phyloP scores from a whole-genome alignment of 2,888 invertebrate genomes.

The Beris morrisii region DNA sequence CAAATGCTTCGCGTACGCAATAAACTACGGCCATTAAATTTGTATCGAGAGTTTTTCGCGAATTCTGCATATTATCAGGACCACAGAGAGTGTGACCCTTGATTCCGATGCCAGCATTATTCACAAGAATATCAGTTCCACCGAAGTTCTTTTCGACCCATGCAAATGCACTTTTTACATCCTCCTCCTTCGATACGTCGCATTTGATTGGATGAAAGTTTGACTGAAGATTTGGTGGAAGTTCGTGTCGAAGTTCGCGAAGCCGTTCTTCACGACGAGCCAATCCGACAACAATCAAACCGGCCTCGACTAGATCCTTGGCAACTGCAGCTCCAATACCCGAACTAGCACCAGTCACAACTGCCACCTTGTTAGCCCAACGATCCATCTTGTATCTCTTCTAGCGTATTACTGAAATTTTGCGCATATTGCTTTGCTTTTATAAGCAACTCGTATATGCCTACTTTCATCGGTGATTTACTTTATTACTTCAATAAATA shows the following conservation, averaged over 20 bases:
- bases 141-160: too few species aligned
- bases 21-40: conserved; percentile 54
- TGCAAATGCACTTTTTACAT: too few species aligned
- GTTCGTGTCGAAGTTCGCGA: conserved; percentile 44
- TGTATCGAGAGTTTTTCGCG: too few species aligned
- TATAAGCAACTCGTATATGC: too few species aligned
- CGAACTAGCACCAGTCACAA: conserved; percentile 41
- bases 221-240: conserved; percentile 43
- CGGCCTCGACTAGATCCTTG: conserved; percentile 56
- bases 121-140: too few species aligned
- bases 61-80: conserved; percentile 49
- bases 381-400: too few species aligned
- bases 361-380: conserved; percentile 41
- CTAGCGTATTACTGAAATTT: too few species aligned
- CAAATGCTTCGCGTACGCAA: too few species aligned
- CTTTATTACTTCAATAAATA: too few species aligned
- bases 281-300: conserved; percentile 61
- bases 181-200: too few species aligned
- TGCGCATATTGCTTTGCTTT: too few species aligned
- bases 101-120: conserved; percentile 44
- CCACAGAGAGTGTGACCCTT: conserved; percentile 43
- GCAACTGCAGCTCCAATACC: conserved; percentile 44
- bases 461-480: too few species aligned
- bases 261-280: conserved; percentile 58
- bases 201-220: conserved; percentile 40